Evolutionary conservation across 2,888 invertebrate species (phyloP), one percentile per base, ranked within the genome.

Genomic region (Pachydiplax longipennis): DNA sequence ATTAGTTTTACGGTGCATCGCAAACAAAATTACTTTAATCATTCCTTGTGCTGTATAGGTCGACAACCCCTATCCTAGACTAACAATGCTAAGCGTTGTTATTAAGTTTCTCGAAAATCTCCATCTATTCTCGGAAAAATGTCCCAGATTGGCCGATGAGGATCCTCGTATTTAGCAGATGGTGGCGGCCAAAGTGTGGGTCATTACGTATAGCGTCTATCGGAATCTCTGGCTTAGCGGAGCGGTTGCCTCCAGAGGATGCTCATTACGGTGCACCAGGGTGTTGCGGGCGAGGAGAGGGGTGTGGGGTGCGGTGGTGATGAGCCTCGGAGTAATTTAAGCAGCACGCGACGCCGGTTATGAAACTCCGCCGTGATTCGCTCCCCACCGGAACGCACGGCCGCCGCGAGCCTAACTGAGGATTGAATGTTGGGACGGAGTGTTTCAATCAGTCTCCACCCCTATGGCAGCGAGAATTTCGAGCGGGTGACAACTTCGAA

Each of bases 161-260:
- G n/a, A n/a, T 10, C n/a, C 22, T 15, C 4, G 73, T 73, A 73
- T 25, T 31, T 73, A 73, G 31, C 31, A 73, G 73, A 31, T 25
- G 31, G 73, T 31, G 73, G 13, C 8, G 44, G 44, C 44, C 44
- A 40, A 40, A n/a, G 81, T n/a, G 15, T 25, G 44, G 82, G 82
- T 82, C 82, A 82, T 82, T 82, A 82, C 82, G 22, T 12, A 40
- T 22, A n/a, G 81, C 81, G 82, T 40, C 82, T 48, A 82, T 82
- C 82, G 82, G 82, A 48, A 82, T 82, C 82, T 44, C 40, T 12
- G 82, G 82, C 82, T 82, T 82, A 82, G 82, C 48, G 44, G 82
- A 82, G 82, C 48, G 44, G 44, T 48, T 53, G 44, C 48, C 82
- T 82, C 13, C 82, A 25, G 40, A 82, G 82, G 44, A 82, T 82